Conservation (phyloP, 2,888 invertebrate genomes). For the Leptarthrus brevirostris region DNA sequence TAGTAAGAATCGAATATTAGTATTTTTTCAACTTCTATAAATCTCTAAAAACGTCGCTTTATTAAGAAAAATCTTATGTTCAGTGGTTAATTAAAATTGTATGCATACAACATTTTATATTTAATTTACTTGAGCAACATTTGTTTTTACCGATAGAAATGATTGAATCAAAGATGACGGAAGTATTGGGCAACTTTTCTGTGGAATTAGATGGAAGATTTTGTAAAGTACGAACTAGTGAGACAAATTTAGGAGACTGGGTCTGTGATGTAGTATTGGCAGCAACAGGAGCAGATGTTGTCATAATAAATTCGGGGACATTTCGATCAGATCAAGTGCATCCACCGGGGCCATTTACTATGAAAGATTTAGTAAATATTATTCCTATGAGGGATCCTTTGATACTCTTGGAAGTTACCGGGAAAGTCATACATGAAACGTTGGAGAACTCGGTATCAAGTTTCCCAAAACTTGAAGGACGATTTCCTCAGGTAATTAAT, state of each 20-base stretch:
- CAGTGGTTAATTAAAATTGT: too few species aligned
- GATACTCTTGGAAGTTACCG: constrained; percentile 80
- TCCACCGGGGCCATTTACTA: constrained; percentile 84
- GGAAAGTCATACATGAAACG: constrained; percentile 75
- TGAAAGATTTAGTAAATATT: constrained; percentile 84
- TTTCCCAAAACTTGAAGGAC: constrained; percentile 87
- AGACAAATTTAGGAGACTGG: constrained; percentile 92
- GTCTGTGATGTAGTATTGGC: constrained; percentile 85
- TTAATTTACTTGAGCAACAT: too few species aligned
- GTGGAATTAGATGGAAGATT: constrained; percentile 91
- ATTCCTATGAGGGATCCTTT: constrained; percentile 89
- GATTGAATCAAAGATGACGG: constrained; percentile 86
- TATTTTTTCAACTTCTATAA: too few species aligned
- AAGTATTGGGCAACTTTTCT: constrained; percentile 83
- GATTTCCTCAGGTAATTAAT: constrained; percentile 79
- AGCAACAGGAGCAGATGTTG: constrained; percentile 86
- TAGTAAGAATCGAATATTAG: too few species aligned
- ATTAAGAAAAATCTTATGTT: too few species aligned
- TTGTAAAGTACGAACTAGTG: constrained; percentile 79
- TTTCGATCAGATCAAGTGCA: constrained; percentile 71
- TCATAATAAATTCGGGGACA: constrained; percentile 82
- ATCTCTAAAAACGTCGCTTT: too few species aligned
- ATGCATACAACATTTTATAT: too few species aligned
- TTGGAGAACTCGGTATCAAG: constrained; percentile 87
- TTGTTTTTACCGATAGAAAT: too few species aligned